A percentile compares a stretch with the other conserved stretches of the same genome.
Evolutionary conservation across 1,140 invertebrate species (phyloP).

Genomic region (Megalopta genalis): DNA sequence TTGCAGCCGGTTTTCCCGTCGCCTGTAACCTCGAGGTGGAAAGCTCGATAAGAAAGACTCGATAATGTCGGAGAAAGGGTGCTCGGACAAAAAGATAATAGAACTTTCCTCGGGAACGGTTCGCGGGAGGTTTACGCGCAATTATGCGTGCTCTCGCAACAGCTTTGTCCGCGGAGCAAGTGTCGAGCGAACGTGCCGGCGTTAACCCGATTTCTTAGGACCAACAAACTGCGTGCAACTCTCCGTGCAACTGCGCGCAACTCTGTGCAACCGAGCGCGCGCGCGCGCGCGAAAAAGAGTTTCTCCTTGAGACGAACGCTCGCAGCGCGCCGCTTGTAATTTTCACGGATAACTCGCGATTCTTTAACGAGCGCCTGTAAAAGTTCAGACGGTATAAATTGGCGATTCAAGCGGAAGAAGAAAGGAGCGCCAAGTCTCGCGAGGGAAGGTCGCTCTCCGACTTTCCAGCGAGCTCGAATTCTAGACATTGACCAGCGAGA

Average conservation of each 20-base stretch:
- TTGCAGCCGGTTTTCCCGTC: background rate
- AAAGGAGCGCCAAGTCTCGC: too few species aligned
- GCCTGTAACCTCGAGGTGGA: background rate
- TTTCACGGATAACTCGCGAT: slow-evolving; percentile 1
- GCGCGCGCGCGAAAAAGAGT: slow-evolving; percentile 21
- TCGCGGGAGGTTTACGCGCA: background rate
- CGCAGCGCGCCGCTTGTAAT: slow-evolving; percentile 14
- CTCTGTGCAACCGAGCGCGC: slow-evolving; percentile 9
- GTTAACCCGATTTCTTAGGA: slow-evolving; percentile 38
- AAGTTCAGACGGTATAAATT: background rate
- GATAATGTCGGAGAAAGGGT: background rate
- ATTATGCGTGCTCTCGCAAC: slow-evolving; percentile 4
- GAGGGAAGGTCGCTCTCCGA: too few species aligned
- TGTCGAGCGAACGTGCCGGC: background rate
- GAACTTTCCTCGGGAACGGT: slow-evolving; percentile 31
- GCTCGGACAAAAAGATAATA: background rate
- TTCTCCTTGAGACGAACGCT: slow-evolving; percentile 28
- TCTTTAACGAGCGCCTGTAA: background rate
- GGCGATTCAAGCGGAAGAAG: too few species aligned
- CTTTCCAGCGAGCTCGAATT: background rate
- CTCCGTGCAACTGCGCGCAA: background rate
- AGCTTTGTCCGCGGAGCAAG: background rate
- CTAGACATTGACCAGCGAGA: background rate
- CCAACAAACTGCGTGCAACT: background rate
- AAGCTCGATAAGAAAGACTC: background rate